Base-by-base conservation (phyloP, 2,797 vertebrate genomes). In the Phaenicophaeus curvirostris region DNA sequence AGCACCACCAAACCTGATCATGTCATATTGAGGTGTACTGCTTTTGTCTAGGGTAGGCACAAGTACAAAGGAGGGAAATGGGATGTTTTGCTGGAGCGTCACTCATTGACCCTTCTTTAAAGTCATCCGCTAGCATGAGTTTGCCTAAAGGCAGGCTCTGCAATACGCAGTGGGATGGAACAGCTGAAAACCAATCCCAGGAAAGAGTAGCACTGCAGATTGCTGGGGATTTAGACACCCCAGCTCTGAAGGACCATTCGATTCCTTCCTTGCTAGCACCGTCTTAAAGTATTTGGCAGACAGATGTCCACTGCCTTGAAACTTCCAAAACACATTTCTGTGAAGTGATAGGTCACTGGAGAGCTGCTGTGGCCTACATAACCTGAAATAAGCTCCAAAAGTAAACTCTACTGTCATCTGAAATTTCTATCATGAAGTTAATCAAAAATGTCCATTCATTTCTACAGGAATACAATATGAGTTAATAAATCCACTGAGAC, bases 371-470 rank as follows among this genome's bases (percentile, higher is more conserved):
- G 89, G 58, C 91, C 89, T 94, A 93, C 33, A 94, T 95, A 94
- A 95, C 85, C 94, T 86, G 83, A 94, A 97, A 81, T 94, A 78
- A 96, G 86, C 85, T 91, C 83, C 67, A 72, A 89, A 94, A 95
- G 89, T 97, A 91, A 95, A 94, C 77, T 95, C 91, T 59, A 75
- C 87, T 96, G 96, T 96, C 97, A 92, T 91, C 85, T 87, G 87
- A 97, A 96, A 97, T 97, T 90, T 96, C 86, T 96, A 30, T 96
- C 93, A 79, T 94, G 96, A 96, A 96, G 85, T 93, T 96, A 96
- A 97, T 97, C 87, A 95, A 94, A 97, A 95, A 69, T 68, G 93
- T 94, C 93, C 93, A 95, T 93, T 96, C 87, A 48, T 95, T 96
- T 96, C 88, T 73, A 79, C 84, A 76, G 89, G 87, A 96, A 72